These are phyloP conservation scores for Tachina fera DNA, from an alignment of 2,888 invertebrate genomes.

Conservation along the genomic window DNA sequence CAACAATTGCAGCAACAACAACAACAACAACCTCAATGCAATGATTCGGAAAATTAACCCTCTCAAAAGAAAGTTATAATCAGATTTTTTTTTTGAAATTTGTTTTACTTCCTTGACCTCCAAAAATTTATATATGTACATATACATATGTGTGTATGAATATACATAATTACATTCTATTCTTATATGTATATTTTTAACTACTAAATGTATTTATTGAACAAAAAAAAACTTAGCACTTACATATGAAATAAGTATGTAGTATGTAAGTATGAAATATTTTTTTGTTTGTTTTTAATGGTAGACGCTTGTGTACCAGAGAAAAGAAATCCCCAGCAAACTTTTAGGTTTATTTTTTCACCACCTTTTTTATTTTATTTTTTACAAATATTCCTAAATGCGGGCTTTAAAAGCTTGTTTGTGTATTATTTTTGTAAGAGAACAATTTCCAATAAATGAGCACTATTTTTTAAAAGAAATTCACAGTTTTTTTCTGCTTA, in stretches of 20 bases:
- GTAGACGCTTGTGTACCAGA: conserved; percentile 7
- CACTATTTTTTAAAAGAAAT: conserved; percentile 20
- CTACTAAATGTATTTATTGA: conserved; percentile 46
- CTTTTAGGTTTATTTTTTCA: neutral
- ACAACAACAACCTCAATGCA: conserved; percentile 23
- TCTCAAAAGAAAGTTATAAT: neutral
- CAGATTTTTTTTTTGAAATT: neutral
- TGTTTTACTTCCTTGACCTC: conserved; percentile 1
- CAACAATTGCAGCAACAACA: neutral
- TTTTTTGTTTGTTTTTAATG: neutral
- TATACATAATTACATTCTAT: conserved; percentile 30
- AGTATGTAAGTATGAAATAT: neutral
- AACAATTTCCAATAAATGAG: conserved; percentile 12
- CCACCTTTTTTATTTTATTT: neutral
- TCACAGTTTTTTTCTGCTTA: too few relatives aligned
- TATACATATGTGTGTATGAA: too few relatives aligned
- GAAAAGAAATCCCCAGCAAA: neutral
- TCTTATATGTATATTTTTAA: conserved; percentile 24
- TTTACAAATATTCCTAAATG: neutral
- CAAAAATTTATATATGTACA: conserved; percentile 19
- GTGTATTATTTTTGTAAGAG: conserved; percentile 8
- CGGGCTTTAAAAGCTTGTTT: conserved; percentile 21
- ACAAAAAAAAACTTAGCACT: conserved; percentile 14
- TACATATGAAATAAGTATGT: conserved; percentile 2
- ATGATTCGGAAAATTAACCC: conserved; percentile 32